phyloP scores from a whole-genome alignment of 1,140 invertebrate genomes.

The Nixonia krombeini region DNA sequence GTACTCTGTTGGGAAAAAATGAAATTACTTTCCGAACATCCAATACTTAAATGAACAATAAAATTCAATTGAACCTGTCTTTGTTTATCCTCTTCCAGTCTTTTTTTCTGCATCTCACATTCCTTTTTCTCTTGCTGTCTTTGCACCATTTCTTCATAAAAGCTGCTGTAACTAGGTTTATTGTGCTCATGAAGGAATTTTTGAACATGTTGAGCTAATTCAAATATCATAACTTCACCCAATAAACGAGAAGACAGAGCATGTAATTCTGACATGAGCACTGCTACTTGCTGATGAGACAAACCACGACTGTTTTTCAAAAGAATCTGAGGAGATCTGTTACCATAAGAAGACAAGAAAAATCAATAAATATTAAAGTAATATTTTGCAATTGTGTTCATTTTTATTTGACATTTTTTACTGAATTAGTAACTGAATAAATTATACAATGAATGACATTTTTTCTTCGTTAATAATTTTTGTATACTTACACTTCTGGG shows the following conservation, averaged over 20 bases:
- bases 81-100: constrained; percentile 76
- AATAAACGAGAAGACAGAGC: constrained; percentile 72
- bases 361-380: constrained; percentile 8
- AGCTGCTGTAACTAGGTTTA: constrained; percentile 80
- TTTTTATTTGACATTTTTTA: too few species aligned
- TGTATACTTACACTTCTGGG: constrained; percentile 80
- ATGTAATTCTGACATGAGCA: constrained; percentile 74
- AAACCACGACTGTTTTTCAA: constrained; percentile 80
- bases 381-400: background rate
- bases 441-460: too few species aligned
- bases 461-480: too few species aligned
- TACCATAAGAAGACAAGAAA: too few species aligned
- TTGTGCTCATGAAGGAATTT: constrained; percentile 82
- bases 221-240: constrained; percentile 85
- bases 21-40: too few species aligned
- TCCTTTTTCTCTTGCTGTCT: constrained; percentile 76
- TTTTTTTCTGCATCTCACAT: constrained; percentile 74
- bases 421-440: too few species aligned
- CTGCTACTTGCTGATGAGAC: constrained; percentile 74
- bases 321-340: constrained; percentile 74
- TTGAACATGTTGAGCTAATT: constrained; percentile 79
- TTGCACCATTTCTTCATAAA: constrained; percentile 87
- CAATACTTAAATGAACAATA: background rate
- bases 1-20: too few species aligned
- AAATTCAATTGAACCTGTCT: too few species aligned